Conservation (phyloP, 2,113 vertebrate species). For the Lipotes vexillifer region DNA sequence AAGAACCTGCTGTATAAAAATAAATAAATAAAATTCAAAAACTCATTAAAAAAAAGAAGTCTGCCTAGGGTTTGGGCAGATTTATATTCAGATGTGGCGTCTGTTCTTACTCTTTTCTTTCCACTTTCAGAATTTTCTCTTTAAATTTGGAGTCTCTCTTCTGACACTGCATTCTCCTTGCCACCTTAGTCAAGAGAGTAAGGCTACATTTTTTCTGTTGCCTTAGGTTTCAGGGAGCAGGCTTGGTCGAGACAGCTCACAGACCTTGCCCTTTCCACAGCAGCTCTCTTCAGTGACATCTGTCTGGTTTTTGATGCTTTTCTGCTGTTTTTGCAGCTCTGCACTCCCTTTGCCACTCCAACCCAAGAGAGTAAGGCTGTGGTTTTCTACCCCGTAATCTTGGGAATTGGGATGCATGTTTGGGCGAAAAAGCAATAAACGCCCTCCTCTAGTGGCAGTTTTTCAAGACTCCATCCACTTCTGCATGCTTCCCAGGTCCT, state of each 20-base stretch:
- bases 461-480: neutral
- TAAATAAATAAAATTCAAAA: too few species aligned
- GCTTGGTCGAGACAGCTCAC: neutral
- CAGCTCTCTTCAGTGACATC: neutral
- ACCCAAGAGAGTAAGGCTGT: neutral
- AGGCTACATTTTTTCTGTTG: neutral
- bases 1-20: too few species aligned
- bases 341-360: neutral
- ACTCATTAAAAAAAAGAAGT: neutral
- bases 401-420: neutral
- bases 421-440: neutral
- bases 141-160: neutral
- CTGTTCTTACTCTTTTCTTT: neutral
- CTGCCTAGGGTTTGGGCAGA: neutral
- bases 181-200: fast-evolving
- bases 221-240: neutral
- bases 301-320: neutral
- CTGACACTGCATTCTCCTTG: neutral
- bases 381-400: neutral
- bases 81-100: neutral
- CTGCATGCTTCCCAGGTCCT: neutral
- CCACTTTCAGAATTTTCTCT: neutral
- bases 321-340: neutral
- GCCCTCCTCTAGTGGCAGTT: neutral
- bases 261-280: fast-evolving